Conservation (phyloP, 2,888 invertebrate species). For the Drosophila atroscutellata region DNA sequence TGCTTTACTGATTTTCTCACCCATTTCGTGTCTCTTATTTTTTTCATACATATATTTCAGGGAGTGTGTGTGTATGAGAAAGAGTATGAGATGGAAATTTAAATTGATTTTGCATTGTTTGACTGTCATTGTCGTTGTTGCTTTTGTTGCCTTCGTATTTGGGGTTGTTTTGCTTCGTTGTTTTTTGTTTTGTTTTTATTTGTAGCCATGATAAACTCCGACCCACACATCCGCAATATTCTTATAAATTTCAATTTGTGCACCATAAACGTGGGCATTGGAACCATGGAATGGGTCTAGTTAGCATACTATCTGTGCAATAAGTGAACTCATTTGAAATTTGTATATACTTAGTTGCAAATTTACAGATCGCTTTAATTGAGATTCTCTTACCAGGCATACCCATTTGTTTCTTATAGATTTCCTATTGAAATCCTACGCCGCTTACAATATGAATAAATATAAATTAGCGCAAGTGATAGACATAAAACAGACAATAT, state of each 20-base stretch:
- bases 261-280: slow-evolving; percentile 45
- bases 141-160: slow-evolving; percentile 56
- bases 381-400: not conserved
- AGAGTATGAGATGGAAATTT: slow-evolving; percentile 75
- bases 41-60: not conserved
- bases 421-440: not conserved
- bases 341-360: not conserved
- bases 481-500: not conserved
- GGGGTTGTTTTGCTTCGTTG: slow-evolving; percentile 41
- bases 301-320: slow-evolving; percentile 25
- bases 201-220: slow-evolving; percentile 45
- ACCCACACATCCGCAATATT: slow-evolving; percentile 59
- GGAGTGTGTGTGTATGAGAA: slow-evolving; percentile 24
- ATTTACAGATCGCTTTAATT: not conserved
- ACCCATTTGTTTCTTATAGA: not conserved
- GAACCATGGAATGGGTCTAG: slow-evolving; percentile 15
- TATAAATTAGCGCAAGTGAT: not conserved
- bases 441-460: not conserved
- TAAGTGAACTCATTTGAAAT: slow-evolving; percentile 3
- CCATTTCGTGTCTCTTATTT: slow-evolving; percentile 60
- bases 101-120: slow-evolving; percentile 82
- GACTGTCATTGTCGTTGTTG: slow-evolving; percentile 72
- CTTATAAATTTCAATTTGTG: slow-evolving; percentile 82
- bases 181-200: slow-evolving; percentile 39
- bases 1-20: slow-evolving; percentile 80